Percentiles rank a stretch among this genome's conserved stretches.
Conservation (phyloP, 2,113 vertebrate genomes). For the Chascanopsetta lugubris region DNA sequence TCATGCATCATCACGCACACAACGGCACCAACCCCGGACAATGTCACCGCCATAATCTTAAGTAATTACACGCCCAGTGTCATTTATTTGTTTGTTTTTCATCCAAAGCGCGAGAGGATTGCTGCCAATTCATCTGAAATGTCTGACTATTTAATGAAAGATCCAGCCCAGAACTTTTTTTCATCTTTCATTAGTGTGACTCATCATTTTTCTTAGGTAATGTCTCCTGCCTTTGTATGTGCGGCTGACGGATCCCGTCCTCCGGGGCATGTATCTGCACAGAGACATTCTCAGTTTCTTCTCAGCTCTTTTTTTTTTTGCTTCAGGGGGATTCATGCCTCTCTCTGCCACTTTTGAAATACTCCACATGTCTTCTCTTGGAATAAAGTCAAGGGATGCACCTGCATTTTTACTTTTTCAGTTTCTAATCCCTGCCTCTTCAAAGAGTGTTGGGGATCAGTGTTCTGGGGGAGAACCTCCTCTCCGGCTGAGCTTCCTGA, state of each 20-base stretch:
- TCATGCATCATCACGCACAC: neutral
- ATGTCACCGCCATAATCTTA: neutral
- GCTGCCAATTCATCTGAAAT: neutral
- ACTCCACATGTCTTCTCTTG: neutral
- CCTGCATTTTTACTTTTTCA: neutral
- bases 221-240: neutral
- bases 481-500: neutral
- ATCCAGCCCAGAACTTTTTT: neutral
- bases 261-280: neutral
- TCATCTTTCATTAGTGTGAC: neutral
- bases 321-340: neutral
- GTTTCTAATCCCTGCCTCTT: neutral
- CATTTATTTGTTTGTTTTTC: neutral
- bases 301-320: neutral
- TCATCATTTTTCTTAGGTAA: neutral
- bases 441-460: neutral
- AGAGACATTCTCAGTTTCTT: neutral
- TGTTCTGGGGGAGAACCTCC: slow-evolving; percentile 1
- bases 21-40: neutral
- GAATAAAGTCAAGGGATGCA: neutral
- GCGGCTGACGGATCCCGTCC: neutral
- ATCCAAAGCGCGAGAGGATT: neutral
- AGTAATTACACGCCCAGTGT: neutral
- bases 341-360: neutral
- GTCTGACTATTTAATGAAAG: neutral